Base-by-base conservation (phyloP, 1,140 invertebrate genomes). In the Macrobrachium rosenbergii region DNA sequence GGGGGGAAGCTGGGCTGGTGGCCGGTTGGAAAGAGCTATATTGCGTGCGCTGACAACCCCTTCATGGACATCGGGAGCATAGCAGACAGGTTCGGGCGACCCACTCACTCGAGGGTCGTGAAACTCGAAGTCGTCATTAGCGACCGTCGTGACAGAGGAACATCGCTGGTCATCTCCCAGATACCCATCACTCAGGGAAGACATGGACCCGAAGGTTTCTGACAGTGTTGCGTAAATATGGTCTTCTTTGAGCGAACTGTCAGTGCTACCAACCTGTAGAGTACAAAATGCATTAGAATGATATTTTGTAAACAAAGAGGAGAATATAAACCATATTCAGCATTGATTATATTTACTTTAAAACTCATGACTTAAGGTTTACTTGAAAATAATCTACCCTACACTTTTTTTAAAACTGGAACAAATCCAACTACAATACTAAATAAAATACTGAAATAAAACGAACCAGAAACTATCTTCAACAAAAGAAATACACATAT, bases 101-200 rank as follows among this genome's bases (percentile, higher is more conserved):
- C 69, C 86, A 19, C 86, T 86, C 12, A 89, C 83, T 7, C 90
- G 73, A 0, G 90, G 90, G 63, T 90, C 89, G 88, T 93, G 94
- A 90, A 94, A 95, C 88, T 95, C 94, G 88, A 95, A 95, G 90
- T 95, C 94, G 88, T 94, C 94, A 89, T 94, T 95, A 16, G 94
- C 94, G 59, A 94, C 94, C 0, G 94, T 95, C 6, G 94, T 95
- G 19, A 94, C 94, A 11, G 94, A 95, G 83, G 89, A 83, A 67
- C 89, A 90, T 17, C 91, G 89, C 69, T 89, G 84, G 60, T 90
- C 89, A 19, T 90, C 89, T 28, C 89, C 89, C 21, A 90, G 84
- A 77, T 67, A 90, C 10, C 85, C 88, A 72, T 90, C 90, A 76
- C 89, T 90, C 45, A 90, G 83, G 21, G 89, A 75, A 91, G 91